phyloP scores from a whole-genome alignment of 1,140 invertebrate genomes.

The Bathynomus jamesi region DNA sequence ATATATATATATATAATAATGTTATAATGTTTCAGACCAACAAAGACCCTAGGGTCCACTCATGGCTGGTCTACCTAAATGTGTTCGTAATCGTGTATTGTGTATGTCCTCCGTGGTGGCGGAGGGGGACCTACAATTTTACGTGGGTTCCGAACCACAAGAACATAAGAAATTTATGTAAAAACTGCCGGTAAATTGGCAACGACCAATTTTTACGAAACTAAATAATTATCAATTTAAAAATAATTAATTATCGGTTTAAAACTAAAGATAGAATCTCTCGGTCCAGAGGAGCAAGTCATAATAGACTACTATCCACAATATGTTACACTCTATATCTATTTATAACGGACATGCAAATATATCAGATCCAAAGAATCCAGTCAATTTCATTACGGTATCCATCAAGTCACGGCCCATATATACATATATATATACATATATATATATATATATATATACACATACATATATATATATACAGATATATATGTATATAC shows the following conservation, averaged over 20 bases:
- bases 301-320: not conserved
- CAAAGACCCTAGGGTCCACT: not conserved
- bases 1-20: not conserved
- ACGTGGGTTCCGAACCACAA: too few relatives aligned
- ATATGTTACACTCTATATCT: not conserved
- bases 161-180: not conserved
- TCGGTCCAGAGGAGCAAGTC: not conserved
- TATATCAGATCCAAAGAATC: too few relatives aligned
- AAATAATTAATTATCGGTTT: not conserved
- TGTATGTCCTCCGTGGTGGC: too few relatives aligned
- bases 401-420: too few relatives aligned
- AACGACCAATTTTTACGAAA: too few relatives aligned
- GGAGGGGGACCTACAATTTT: too few relatives aligned
- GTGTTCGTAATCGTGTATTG: not conserved
- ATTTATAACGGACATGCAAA: not conserved
- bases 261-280: not conserved
- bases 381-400: too few relatives aligned
- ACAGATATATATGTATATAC: not conserved
- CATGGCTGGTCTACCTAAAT: not conserved
- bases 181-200: too few relatives aligned
- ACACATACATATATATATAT: not conserved
- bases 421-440: not conserved
- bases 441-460: constrained; percentile 2
- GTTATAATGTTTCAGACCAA: not conserved
- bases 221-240: too few relatives aligned